A percentile compares a stretch with the other conserved stretches of the same genome.
Evolutionary conservation across 2,113 vertebrate species (phyloP).

Genomic region (Oxyura jamaicensis): DNA sequence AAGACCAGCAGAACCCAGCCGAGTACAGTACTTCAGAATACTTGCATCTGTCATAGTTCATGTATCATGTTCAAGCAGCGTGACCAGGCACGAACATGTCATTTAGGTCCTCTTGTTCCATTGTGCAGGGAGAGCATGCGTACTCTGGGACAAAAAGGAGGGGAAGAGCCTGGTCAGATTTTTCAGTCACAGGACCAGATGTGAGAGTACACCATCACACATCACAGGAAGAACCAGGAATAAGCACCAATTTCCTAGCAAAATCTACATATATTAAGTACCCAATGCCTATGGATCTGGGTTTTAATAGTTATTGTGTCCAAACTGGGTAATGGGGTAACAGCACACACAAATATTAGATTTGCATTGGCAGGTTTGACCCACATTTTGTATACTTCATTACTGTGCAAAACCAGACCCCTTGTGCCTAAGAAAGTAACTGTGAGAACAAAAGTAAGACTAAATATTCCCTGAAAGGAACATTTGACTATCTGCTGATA

Average conservation of each 20-base stretch:
- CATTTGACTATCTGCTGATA: background rate
- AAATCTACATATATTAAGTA: background rate
- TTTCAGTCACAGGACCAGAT: background rate
- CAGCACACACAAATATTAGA: background rate
- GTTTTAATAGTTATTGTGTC: background rate
- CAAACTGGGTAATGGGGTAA: background rate
- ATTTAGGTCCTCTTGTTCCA: background rate
- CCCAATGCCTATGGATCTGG: background rate
- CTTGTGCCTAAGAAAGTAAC: background rate
- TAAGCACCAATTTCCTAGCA: background rate
- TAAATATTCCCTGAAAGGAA: background rate
- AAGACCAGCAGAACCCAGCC: background rate
- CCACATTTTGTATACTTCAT: background rate
- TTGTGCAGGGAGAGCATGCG: background rate
- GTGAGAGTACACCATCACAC: background rate
- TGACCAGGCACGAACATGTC: background rate
- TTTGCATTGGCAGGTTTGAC: background rate
- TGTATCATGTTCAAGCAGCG: background rate
- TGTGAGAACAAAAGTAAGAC: rapidly evolving
- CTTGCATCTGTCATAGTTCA: background rate
- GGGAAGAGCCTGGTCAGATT: background rate
- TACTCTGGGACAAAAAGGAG: background rate
- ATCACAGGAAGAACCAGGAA: background rate
- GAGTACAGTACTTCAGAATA: background rate
- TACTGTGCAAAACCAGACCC: background rate